Conservation (phyloP, 2,113 vertebrate genomes). For the Galemys pyrenaicus region DNA sequence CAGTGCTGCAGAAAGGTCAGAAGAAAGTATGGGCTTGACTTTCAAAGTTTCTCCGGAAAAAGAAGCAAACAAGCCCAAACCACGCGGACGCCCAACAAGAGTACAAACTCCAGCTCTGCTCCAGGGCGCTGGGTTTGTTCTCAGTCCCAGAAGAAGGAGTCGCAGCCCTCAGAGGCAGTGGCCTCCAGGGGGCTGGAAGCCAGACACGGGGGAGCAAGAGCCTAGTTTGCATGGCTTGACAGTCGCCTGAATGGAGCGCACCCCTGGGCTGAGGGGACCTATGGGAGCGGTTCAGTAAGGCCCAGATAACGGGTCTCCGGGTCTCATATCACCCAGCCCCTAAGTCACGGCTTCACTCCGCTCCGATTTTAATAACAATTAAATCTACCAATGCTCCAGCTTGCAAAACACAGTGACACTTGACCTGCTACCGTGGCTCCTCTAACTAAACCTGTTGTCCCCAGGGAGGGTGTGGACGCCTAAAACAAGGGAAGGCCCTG, state of each 20-base stretch:
- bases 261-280: rapidly evolving
- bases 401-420: background rate
- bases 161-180: rapidly evolving
- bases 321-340: background rate
- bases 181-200: too few species aligned
- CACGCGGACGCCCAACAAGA: rapidly evolving
- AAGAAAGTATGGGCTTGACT: conserved; percentile 91
- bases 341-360: background rate
- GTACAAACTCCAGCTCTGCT: background rate
- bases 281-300: rapidly evolving
- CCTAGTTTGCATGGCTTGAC: background rate
- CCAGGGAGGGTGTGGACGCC: too few species aligned
- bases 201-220: rapidly evolving
- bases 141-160: background rate
- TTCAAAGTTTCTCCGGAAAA: conserved; percentile 90
- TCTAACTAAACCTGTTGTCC: background rate
- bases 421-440: background rate
- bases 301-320: background rate
- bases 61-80: conserved; percentile 40
- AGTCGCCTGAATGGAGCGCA: background rate
- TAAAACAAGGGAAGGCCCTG: too few species aligned
- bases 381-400: background rate
- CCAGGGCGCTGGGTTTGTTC: background rate
- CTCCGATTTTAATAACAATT: background rate
- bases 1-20: conserved; percentile 97